These are phyloP conservation scores for Platerodrilus igneus DNA, from an alignment of 2,888 invertebrate genomes.

Conservation along the genomic window DNA sequence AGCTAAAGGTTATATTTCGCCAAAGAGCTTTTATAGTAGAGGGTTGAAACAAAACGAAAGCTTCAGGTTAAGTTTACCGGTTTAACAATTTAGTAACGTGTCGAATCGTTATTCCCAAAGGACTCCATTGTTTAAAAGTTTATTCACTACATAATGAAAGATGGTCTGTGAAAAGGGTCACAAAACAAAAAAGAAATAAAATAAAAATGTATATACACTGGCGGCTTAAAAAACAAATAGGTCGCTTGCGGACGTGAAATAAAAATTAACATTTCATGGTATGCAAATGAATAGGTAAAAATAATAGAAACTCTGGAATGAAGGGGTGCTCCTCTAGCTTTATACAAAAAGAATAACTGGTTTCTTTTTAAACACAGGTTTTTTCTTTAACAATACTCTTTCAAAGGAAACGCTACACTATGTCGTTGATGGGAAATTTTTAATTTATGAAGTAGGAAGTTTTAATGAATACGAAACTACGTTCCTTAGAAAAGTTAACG, in stretches of 20 bases:
- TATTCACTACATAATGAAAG: constrained; percentile 35
- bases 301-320: constrained; percentile 33
- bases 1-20: no score
- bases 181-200: constrained; percentile 33
- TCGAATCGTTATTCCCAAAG: constrained; percentile 24
- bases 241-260: constrained; percentile 35
- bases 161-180: constrained; percentile 32
- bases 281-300: constrained; percentile 39
- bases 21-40: no score
- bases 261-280: constrained; percentile 39
- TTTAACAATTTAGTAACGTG: constrained; percentile 17
- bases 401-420: no score
- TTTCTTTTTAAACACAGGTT: constrained; percentile 28
- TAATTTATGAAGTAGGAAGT: no score
- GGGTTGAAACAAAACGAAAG: no score
- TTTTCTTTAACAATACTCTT: constrained; percentile 25
- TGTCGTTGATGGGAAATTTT: no score
- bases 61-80: constrained; percentile 12
- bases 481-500: no score
- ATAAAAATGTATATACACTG: constrained; percentile 31
- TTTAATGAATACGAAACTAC: no score
- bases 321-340: constrained; percentile 23
- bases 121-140: constrained; percentile 31
- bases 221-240: constrained; percentile 32
- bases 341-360: constrained; percentile 26